Evolutionary conservation across 2,888 invertebrate genomes (phyloP).

Genomic region (Philereme transversata): DNA sequence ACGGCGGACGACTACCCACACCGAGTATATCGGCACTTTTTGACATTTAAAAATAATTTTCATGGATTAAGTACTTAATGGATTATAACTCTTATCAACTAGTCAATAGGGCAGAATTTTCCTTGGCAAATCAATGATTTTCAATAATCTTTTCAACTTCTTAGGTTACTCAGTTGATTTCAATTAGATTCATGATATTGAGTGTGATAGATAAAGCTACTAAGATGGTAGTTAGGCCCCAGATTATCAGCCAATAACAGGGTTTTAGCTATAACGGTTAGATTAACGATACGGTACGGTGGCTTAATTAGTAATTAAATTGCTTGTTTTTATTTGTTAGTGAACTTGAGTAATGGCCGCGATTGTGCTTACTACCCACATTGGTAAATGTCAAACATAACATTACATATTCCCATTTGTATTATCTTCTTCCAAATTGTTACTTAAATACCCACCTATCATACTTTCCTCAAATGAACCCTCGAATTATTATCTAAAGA

Average conservation of each 20-base stretch:
- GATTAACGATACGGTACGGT: too few species aligned
- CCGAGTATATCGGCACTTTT: constrained; percentile 61
- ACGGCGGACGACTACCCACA: constrained; percentile 67
- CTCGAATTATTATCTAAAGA: constrained; percentile 24
- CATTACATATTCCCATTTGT: background rate
- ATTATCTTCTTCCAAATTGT: constrained; percentile 8
- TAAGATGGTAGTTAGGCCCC: background rate
- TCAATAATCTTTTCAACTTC: constrained; percentile 10
- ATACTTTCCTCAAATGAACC: background rate
- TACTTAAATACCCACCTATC: constrained; percentile 1
- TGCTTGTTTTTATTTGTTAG: too few species aligned
- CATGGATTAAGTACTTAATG: constrained; percentile 20
- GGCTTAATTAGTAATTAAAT: too few species aligned
- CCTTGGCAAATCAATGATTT: constrained; percentile 8
- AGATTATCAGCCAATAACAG: too few species aligned
- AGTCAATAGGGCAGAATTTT: constrained; percentile 31
- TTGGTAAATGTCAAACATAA: background rate
- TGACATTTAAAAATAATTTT: constrained; percentile 56
- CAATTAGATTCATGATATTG: background rate
- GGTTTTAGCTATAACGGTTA: too few species aligned
- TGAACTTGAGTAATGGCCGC: too few species aligned
- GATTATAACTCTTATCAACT: constrained; percentile 28
- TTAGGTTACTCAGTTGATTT: constrained; percentile 12
- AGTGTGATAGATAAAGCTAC: too few species aligned
- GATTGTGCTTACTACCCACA: too few species aligned